Evolutionary conservation across 2,888 invertebrate genomes (phyloP), one percentile per base, ranked within the genome.

Genomic region (Bursaphelenchus okinawaensis): DNA sequence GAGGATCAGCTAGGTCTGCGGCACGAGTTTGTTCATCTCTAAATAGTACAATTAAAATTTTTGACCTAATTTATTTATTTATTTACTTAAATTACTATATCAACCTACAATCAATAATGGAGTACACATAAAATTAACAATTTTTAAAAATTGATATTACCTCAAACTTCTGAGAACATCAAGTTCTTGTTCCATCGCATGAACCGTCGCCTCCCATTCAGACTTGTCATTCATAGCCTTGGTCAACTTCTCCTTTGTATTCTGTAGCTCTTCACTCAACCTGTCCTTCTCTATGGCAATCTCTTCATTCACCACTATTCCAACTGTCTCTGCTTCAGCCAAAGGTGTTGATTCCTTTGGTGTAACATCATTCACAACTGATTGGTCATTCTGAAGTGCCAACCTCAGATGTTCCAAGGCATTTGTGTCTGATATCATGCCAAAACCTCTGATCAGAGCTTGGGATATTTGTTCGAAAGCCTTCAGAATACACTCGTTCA

Each of bases 401-500:
- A 55, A n/a, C 20, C 23, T 19, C 20, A 60, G 60, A 23, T 20
- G 12, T 56, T 52, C 20, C 23, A 60, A 12, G 9, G 60, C 60
- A 19, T 56, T 19, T 12, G 50, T 22, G 31, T 65, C 65, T 20
- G 50, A 65, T 24, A 51, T 24, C 16, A 66, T n/a, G 19, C 24
- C 29, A 20, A 66, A 65, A 9, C 52, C 24, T 26, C 50, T 65
- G n/a, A 20, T 24, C 20, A 65, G 23, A 26, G 24, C 52, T 23
- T 23, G 27, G 12, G 51, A 26, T 19, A 65, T 20, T 23, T 65
- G 65, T 19, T 31, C 23, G 7, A 71, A 52, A 4, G 67, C 63
- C n/a, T 62, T 64, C 23, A 65, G 59, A 26, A 86, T 80, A 71
- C 85, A 85, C 66, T 84, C 84, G 72, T 86, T 84, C 9, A 85